Conservation (phyloP, 2,113 vertebrate species). For the Malurus elegans region DNA sequence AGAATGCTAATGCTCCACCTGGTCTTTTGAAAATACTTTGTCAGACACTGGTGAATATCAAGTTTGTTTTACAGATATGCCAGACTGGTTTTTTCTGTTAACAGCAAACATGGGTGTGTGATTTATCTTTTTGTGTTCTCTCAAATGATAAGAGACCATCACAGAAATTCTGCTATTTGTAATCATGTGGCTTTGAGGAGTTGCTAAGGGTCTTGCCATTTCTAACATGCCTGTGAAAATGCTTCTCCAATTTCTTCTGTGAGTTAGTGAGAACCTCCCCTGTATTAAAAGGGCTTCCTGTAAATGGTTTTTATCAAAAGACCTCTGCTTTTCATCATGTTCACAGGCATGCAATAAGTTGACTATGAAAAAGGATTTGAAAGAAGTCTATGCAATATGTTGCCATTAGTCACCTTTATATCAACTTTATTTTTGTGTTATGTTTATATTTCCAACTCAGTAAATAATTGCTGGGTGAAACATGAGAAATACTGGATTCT, state of each 20-base stretch:
- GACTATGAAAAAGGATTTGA: neutral
- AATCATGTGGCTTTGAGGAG: neutral
- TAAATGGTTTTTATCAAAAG: neutral
- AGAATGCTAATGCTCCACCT: neutral
- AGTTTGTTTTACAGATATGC: neutral
- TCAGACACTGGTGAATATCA: neutral
- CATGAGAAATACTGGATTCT: neutral
- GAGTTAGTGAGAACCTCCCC: neutral
- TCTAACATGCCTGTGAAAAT: neutral
- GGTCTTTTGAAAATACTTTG: neutral
- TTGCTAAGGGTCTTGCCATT: neutral
- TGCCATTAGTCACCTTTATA: neutral
- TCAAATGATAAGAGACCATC: neutral
- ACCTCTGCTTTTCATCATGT: neutral
- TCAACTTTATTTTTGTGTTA: neutral
- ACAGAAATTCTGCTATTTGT: neutral
- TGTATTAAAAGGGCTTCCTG: neutral
- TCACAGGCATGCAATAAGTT: neutral
- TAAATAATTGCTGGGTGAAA: neutral
- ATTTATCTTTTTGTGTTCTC: neutral
- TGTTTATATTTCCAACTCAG: neutral
- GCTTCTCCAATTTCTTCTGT: neutral
- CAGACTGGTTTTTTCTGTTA: neutral
- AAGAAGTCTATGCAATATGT: neutral
- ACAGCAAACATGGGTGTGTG: neutral